Evolutionary conservation across 2,797 vertebrate genomes (phyloP).

Genomic region (Dermochelys coriacea): DNA sequence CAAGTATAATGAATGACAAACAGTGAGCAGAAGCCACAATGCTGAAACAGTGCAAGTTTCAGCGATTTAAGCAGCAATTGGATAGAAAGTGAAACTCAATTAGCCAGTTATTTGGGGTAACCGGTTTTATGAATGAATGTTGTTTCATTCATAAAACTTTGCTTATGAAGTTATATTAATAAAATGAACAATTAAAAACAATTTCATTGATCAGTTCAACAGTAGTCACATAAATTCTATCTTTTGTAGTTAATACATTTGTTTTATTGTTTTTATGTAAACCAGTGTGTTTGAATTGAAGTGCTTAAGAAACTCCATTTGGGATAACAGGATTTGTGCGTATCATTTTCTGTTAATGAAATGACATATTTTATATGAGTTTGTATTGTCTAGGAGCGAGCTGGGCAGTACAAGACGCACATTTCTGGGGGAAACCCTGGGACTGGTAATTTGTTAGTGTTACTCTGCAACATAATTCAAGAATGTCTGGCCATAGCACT

Average conservation of each 20-base stretch:
- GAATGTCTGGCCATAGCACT: not conserved
- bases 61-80: no score
- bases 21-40: no score
- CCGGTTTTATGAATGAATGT: no score
- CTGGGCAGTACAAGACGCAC: not conserved
- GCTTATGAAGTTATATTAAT: no score
- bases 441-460: not conserved
- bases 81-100: no score
- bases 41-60: no score
- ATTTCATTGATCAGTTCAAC: no score
- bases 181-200: no score
- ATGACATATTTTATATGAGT: not conserved
- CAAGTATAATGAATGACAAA: no score
- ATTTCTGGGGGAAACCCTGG: not conserved
- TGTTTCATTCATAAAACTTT: no score
- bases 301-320: not conserved
- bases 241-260: not conserved
- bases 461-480: not conserved
- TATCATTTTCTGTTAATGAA: not conserved
- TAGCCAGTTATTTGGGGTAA: no score
- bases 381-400: not conserved
- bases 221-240: not conserved
- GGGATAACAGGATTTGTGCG: not conserved
- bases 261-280: not conserved
- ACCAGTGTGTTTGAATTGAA: not conserved